Evolutionary conservation across 2,888 invertebrate species (phyloP).

Genomic region (Calameuta idolon): DNA sequence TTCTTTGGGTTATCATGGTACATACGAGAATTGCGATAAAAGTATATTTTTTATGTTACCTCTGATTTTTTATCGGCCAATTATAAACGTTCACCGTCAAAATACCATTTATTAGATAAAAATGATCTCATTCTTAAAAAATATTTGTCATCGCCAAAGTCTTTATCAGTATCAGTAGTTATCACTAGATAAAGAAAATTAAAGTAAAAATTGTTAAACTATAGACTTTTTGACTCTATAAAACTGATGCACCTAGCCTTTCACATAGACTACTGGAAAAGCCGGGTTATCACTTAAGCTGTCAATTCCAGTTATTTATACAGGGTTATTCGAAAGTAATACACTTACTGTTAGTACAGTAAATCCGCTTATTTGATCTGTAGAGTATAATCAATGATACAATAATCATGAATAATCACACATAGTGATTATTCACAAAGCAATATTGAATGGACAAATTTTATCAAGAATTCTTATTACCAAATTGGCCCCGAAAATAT

Average conservation of each 20-base stretch:
- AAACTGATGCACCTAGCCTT: neutral
- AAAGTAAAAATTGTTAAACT: neutral
- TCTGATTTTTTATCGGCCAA: neutral
- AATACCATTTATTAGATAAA: neutral
- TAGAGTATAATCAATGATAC: neutral
- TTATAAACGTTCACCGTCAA: neutral
- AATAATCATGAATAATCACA: neutral
- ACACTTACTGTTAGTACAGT: neutral
- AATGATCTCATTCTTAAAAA: neutral
- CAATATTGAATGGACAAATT: neutral
- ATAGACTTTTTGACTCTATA: neutral
- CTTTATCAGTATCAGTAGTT: neutral
- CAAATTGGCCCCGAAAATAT: neutral
- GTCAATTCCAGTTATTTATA: too few species aligned
- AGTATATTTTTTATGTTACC: neutral
- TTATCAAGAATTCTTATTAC: neutral
- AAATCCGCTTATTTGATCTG: neutral
- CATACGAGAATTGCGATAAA: neutral
- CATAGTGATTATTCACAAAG: neutral
- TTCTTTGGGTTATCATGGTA: neutral
- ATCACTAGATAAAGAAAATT: neutral
- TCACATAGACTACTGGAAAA: neutral
- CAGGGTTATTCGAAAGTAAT: neutral
- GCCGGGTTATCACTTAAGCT: neutral
- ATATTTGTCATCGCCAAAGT: neutral